Base-by-base conservation (phyloP, 2,113 vertebrate species). In the Phoxinus phoxinus region DNA sequence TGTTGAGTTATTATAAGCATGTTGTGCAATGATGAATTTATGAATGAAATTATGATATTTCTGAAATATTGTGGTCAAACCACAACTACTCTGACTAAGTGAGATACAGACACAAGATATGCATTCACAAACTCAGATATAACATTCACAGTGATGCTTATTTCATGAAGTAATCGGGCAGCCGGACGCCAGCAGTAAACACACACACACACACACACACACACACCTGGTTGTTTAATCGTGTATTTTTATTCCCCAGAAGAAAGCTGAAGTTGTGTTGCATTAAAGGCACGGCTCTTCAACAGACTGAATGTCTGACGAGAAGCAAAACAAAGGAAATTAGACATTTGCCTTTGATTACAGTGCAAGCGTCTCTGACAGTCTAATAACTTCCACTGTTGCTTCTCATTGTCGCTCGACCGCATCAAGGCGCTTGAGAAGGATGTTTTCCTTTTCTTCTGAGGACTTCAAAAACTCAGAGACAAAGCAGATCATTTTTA, bases 261-360 rank as follows among this genome's bases (percentile, higher is more conserved):
- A 65, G 19, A 23, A 53, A 56, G 27, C 32, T 46, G 32, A 41
- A 72, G 35, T 19, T 17, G 17, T 46, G 5, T 56, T 17, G 10
- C 17, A 6, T 78, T 11, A 25, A 37, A 51, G 59, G 53, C 2
- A 3, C 25, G 73, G 11, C 21, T 61, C 65, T 63, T 23, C 75
- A 51, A 53, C 75, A 73, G 63, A 72, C 81, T 32, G 78, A 11
- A 76, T 65, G 17, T 84, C 63, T 75, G 69, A 74, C 25, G 37
- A 71, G 51, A 51, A n/a, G 76, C 46, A 84, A 78, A 80, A 74
- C 84, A 87, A 84, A 83, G 76, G 67, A 87, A 86, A 87, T 87
- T 81, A 86, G 72, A 80, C 65, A 86, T 86, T 87, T 87, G 83
- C 30, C 23, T 84, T 86, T 83, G 85, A 86, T 90, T 81, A 87